phyloP scores from a whole-genome alignment of 2,113 vertebrate genomes.

The Micromys minutus region DNA sequence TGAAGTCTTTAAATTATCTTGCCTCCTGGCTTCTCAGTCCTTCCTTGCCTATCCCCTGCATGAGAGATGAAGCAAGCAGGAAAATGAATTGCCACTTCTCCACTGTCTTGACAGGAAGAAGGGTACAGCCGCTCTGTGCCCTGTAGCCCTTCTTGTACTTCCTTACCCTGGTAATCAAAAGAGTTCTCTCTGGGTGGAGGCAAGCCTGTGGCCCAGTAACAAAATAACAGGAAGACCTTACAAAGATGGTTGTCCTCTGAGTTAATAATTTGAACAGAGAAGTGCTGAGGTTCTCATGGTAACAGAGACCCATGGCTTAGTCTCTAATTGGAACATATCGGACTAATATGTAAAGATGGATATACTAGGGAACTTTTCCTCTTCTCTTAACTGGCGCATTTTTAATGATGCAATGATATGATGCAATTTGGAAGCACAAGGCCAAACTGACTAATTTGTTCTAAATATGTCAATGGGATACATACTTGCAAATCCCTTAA shows the following conservation, averaged over 20 bases:
- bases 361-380: constrained; percentile 70
- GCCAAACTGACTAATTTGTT: constrained; percentile 71
- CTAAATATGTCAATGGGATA: constrained; percentile 65
- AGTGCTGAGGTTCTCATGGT: constrained; percentile 85
- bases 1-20: background rate
- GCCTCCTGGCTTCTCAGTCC: background rate
- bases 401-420: constrained; percentile 75
- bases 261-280: constrained; percentile 84
- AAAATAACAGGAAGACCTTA: constrained; percentile 81
- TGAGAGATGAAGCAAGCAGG: background rate
- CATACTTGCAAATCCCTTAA: constrained; percentile 27
- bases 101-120: background rate
- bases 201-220: constrained; percentile 63
- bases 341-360: constrained; percentile 68
- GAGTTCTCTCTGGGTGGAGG: constrained; percentile 63
- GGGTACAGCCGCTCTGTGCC: background rate
- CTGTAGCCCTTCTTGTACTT: background rate
- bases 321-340: constrained; percentile 78
- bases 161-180: constrained; percentile 75
- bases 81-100: background rate
- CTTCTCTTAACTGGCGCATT: constrained; percentile 76
- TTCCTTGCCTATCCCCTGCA: background rate
- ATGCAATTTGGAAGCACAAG: constrained; percentile 70
- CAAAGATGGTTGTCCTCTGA: constrained; percentile 80
- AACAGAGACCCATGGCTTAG: constrained; percentile 77